Conservation (phyloP, 2,113 vertebrate species). For the Myotis lucifugus region DNA sequence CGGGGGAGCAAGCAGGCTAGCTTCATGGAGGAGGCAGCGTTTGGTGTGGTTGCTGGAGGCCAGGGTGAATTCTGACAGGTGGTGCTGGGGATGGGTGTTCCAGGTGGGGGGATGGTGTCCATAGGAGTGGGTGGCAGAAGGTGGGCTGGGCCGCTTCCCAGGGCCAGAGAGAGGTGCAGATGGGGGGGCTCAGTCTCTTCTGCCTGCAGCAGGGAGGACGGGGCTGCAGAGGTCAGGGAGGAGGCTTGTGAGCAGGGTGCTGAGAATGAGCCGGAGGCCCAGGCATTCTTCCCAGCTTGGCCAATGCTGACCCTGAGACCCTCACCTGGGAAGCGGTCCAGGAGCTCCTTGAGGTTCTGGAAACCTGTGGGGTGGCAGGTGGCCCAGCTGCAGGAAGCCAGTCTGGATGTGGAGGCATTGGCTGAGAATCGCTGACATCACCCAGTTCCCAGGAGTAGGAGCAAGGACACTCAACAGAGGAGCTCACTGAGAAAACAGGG, state of each 20-base stretch:
- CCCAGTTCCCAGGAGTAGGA: background rate
- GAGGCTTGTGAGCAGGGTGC: background rate
- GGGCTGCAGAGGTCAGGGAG: background rate
- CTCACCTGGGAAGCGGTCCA: background rate
- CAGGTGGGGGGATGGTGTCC: background rate
- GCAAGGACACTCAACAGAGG: background rate
- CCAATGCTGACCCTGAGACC: background rate
- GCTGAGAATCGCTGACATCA: background rate
- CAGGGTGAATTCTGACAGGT: background rate
- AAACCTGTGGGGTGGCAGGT: background rate
- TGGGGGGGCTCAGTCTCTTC: background rate
- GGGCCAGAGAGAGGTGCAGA: background rate
- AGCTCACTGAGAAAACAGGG: background rate
- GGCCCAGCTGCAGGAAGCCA: background rate
- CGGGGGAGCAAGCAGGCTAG: background rate
- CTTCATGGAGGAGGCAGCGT: background rate
- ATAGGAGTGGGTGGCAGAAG: background rate
- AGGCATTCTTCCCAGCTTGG: background rate
- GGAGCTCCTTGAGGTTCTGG: background rate
- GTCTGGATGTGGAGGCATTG: background rate
- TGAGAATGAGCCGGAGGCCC: background rate
- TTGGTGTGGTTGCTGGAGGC: background rate
- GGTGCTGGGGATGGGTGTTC: background rate
- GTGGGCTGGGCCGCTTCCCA: background rate
- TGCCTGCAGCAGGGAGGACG: background rate